Base-by-base conservation (phyloP, 1,140 invertebrate species). In the Tetramorium alpestre region DNA sequence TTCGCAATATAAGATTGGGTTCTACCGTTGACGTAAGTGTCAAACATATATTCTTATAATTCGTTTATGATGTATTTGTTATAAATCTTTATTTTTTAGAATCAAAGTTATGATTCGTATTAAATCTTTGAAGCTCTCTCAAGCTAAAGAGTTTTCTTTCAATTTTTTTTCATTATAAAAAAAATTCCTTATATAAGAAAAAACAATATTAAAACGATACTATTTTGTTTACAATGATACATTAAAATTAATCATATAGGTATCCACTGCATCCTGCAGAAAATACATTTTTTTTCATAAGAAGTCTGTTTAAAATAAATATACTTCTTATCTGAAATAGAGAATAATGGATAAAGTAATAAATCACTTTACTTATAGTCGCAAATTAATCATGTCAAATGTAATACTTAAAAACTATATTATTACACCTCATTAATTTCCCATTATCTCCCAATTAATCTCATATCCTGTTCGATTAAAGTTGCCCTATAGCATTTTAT, bases 1-100 rank as follows among this genome's bases (percentile, higher is more conserved):
- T 54, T 25, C 73, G 51, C 64, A 87, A 87, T 47, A 38, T 41
- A 58, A 81, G n/a, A 85, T 60, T 64, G 25, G 49, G 18, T 51
- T 88, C 54, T 86, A 7, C 75, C 41, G 76, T 73, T 49, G 25
- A 44, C 18, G 25, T 25, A 56, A 33, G 7, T 44, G 18, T 62
- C 13, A 73, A 56, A 44, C 11, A 51, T 47, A 65, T 41, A 80
- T 65, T 67, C 28, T 58, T 60, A 51, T 22, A 56, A 56, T 60
- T 60, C 13, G 4, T 28, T 44, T 38, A 6, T 16, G 18, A 41
- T 44, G 33, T 70, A 64, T 33, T 38, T 67, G 11, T 67, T 54
- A 51, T 56, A 33, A 38, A 18, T 25, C 56, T n/a, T 58, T 13
- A 0, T 3, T 41, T 3, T 75, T 3, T 75, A 33, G 44, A 16